Conservation (phyloP, 2,113 vertebrate species). For the Pterocles orientalis region DNA sequence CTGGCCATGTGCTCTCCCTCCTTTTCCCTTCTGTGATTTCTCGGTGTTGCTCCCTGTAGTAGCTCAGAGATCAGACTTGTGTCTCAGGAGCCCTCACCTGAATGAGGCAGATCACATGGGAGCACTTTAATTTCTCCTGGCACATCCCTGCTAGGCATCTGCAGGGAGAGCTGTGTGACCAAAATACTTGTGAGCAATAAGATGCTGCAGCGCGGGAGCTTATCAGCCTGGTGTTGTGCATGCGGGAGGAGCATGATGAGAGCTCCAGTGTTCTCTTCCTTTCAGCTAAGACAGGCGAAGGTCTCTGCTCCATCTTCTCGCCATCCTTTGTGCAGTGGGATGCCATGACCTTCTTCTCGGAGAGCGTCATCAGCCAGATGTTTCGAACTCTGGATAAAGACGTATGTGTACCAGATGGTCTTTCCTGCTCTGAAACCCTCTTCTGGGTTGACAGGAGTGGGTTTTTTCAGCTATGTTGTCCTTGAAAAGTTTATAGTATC, state of each 20-base stretch:
- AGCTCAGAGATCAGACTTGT: not conserved
- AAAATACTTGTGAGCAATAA: not conserved
- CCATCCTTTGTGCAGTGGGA: slow-evolving; percentile 94
- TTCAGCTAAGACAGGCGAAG: slow-evolving; percentile 82
- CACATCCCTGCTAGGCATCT: not conserved
- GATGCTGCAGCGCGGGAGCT: not conserved
- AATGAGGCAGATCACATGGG: rapidly evolving
- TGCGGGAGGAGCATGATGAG: not conserved
- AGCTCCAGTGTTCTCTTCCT: slow-evolving; percentile 37
- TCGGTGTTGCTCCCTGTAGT: not conserved
- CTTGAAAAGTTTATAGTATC: not conserved
- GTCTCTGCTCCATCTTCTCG: slow-evolving; percentile 86
- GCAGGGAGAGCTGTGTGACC: not conserved
- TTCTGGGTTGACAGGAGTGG: not conserved
- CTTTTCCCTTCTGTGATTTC: not conserved
- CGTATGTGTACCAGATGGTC: slow-evolving; percentile 72
- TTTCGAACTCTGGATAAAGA: slow-evolving; percentile 88
- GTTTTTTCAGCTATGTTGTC: not conserved
- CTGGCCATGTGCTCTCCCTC: not conserved
- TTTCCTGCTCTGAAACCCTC: not conserved
- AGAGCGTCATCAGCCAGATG: slow-evolving; percentile 87
- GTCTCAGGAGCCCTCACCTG: not conserved
- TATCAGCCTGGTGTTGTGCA: not conserved
- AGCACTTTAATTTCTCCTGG: not conserved
- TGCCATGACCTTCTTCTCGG: slow-evolving; percentile 93